phyloP scores from a whole-genome alignment of 1,140 invertebrate genomes.

The Epicauta chinensis region DNA sequence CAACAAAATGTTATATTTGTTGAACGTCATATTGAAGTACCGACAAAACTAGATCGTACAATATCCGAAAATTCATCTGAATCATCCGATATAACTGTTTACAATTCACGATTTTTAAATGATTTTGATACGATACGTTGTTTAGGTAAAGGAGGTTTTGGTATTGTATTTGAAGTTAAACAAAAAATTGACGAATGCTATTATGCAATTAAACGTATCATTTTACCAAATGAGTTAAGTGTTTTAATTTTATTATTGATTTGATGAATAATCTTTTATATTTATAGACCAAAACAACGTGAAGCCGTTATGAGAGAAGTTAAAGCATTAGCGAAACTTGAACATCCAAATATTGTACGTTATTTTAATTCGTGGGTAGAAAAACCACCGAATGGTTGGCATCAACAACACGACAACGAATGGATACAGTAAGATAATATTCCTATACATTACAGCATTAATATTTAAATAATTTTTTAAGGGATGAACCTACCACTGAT shows the following conservation, averaged over 20 bases:
- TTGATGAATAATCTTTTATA: slow-evolving; percentile 6
- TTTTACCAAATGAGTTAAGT: slow-evolving; percentile 69
- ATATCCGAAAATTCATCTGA: slow-evolving; percentile 1
- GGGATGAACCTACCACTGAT: not conserved
- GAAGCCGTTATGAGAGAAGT: slow-evolving; percentile 91
- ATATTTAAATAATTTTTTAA: not conserved
- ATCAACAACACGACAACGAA: slow-evolving; percentile 68
- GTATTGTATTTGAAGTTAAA: slow-evolving; percentile 91
- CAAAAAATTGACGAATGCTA: slow-evolving; percentile 92
- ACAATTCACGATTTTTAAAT: slow-evolving; percentile 68
- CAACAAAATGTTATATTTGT: slow-evolving; percentile 42
- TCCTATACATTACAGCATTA: slow-evolving; percentile 4
- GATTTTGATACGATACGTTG: slow-evolving; percentile 83
- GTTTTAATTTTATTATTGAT: not conserved
- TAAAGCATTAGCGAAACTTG: slow-evolving; percentile 85
- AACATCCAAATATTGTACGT: slow-evolving; percentile 91
- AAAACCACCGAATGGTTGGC: slow-evolving; percentile 80
- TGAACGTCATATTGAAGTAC: slow-evolving; percentile 42
- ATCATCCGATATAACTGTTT: slow-evolving; percentile 30
- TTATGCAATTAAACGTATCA: slow-evolving; percentile 94
- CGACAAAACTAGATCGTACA: not conserved
- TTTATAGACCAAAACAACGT: slow-evolving; percentile 46
- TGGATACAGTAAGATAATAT: slow-evolving; percentile 41
- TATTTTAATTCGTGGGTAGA: slow-evolving; percentile 95
- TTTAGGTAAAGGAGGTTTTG: slow-evolving; percentile 92